Base-by-base conservation (phyloP, 1,140 invertebrate genomes). In the Sarcophaga bullata region DNA sequence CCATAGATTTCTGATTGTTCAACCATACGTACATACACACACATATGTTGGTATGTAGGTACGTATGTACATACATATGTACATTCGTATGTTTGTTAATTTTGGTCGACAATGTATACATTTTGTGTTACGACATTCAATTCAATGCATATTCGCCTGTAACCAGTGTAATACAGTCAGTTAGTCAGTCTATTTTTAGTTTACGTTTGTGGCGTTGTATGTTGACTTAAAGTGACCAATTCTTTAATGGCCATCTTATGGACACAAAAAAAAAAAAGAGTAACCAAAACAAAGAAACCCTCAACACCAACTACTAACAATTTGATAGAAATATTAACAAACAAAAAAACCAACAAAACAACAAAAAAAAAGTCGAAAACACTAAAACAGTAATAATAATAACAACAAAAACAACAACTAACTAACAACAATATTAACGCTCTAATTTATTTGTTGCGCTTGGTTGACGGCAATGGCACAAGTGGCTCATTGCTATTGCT, bases 391-490 rank as follows among this genome's bases (percentile, higher is more conserved):
- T 37, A 37, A 37, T 37, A 37, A 37, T 37, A 37, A 37, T 4
- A 37, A 37, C 25, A 37, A 37, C 25, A 37, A 37, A 1, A 78
- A 48, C 25, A 37, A 37, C 25, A 46, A 19, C 6, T 37, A 72
- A 47, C 54, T 52, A 62, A 81, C 46, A 81, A 72, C 80, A 72
- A 81, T 72, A 72, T 72, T 80, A 82, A 80, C 82, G 82, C 82
- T 82, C 82, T 80, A 82, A 82, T 82, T 82, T 82, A 82, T 82
- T 82, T 82, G 82, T 82, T 82, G 62, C 76, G 82, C 82, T 82
- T 68, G 82, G 82, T 50, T 82, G 49, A 82, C 54, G 54, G 58
- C 75, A 82, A 73, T 68, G 82, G 58, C 76, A 80, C 75, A 75
- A 62, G 52, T 68, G 81, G 72, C 54, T 72, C 76, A 80, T 49